Percentiles rank a stretch among this genome's conserved stretches.
phyloP scores from a whole-genome alignment of 2,113 vertebrate species.

The Ageneiosus marmoratus region DNA sequence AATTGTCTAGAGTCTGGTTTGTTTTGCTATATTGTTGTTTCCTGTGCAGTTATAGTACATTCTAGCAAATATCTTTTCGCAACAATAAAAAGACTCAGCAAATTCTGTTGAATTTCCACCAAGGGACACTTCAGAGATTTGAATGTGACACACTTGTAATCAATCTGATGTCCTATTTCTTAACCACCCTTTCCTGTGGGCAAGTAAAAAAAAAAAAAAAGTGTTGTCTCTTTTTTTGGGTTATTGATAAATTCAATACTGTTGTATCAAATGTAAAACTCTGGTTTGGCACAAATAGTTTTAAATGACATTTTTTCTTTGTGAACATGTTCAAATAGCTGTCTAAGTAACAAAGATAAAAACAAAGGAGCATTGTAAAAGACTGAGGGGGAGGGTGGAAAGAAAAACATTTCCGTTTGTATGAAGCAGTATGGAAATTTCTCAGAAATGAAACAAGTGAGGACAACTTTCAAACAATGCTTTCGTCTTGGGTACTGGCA shows the following conservation, averaged over 20 bases:
- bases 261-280: too few relatives aligned
- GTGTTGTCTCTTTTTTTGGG: neutral
- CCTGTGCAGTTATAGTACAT: neutral
- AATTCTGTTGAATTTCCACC: neutral
- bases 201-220: neutral
- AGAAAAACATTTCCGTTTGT: slow-evolving; percentile 9
- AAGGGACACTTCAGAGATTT: neutral
- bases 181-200: neutral
- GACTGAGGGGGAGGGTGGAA: neutral
- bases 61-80: neutral
- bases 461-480: neutral
- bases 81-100: neutral
- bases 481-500: neutral
- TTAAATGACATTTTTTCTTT: too few relatives aligned
- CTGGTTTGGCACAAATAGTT: too few relatives aligned
- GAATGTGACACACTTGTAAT: neutral
- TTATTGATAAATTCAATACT: too few relatives aligned
- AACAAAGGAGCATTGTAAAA: neutral
- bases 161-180: neutral
- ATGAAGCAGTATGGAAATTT: neutral
- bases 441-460: slow-evolving; percentile 23
- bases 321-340: neutral
- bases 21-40: neutral
- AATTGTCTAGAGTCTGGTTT: neutral
- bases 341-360: too few relatives aligned